Conservation (phyloP, 2,797 vertebrate genomes). For the Dipus sagitta region DNA sequence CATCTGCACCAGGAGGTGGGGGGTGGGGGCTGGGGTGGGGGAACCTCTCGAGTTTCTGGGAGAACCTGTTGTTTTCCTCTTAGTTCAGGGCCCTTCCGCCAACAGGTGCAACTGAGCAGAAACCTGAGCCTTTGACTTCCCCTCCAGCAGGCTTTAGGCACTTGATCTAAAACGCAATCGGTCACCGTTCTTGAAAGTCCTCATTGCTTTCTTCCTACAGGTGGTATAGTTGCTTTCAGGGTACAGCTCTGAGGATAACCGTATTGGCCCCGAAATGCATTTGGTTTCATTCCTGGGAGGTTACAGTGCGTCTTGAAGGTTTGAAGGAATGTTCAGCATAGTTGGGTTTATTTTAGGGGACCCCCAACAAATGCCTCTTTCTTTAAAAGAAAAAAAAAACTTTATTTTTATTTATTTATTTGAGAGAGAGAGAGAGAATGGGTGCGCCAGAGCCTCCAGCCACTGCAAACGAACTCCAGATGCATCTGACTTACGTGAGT, state of each 20-base stretch:
- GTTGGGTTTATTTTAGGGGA: background rate
- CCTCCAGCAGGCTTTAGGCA: background rate
- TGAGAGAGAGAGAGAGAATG: background rate
- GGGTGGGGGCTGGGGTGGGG: background rate
- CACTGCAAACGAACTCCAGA: no score
- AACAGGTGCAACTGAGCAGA: constrained; percentile 42
- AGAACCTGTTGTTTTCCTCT: constrained; percentile 73
- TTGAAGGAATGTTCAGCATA: background rate
- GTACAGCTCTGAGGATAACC: background rate
- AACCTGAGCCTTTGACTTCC: background rate
- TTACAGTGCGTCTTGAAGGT: background rate
- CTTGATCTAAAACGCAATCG: background rate
- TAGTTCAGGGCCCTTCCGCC: background rate
- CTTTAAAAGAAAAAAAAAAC: no score
- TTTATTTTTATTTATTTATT: no score
- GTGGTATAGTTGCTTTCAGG: background rate
- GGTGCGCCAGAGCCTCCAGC: no score
- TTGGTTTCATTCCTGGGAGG: background rate
- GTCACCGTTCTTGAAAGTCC: background rate
- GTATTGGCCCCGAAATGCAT: background rate
- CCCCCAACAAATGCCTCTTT: background rate
- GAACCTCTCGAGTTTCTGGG: constrained; percentile 63
- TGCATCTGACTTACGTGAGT: no score
- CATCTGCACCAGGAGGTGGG: background rate
- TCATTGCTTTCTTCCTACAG: background rate